Evolutionary conservation across 1,140 invertebrate genomes (phyloP), one percentile per base, ranked within the genome.

Genomic region (Pomacea maculata): DNA sequence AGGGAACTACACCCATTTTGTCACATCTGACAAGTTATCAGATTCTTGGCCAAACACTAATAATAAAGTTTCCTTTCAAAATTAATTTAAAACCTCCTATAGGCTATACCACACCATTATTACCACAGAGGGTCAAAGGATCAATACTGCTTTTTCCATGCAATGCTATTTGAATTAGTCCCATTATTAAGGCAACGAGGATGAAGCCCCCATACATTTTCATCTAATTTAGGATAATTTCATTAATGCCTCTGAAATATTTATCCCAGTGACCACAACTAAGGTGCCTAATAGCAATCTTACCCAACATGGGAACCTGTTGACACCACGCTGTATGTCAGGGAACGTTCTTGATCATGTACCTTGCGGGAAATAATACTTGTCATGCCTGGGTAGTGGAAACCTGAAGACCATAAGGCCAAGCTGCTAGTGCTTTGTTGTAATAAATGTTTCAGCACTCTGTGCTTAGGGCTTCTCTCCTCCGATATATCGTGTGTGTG

Each of bases 341-440:
- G 94, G 54, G 94, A 94, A 84, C 94, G 93, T 86, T 95, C 94
- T 65, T 92, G 92, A 83, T 94, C 93, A 61, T 92, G 92, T 76
- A 95, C 91, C 88, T 93, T 93, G 89, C 94, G 93, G 85, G 95
- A 95, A 52, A 94, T 94, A 21, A 95, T 89, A 86, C 94, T 95
- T 64, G 95, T 95, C 92, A 95, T 93, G 85, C 94, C 94, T 65
- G 95, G 95, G 91, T 95, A 95, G 89, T 95, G 94, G 89, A 94
- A 93, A 79, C 92, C 92, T 92, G 86, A 75, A 81, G n/a, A 79
- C 73, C n/a, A 75, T 73, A 65, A 83, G 8, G 65, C 29, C 57
- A 61, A 61, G 57, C 57, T 61, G 57, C 57, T 17, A 61, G 8
- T 14, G 57, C 57, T 17, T 2, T 61, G 21, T 74, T 11, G 52